Conservation (phyloP, 2,113 vertebrate species). For the Irena cyanogastra region DNA sequence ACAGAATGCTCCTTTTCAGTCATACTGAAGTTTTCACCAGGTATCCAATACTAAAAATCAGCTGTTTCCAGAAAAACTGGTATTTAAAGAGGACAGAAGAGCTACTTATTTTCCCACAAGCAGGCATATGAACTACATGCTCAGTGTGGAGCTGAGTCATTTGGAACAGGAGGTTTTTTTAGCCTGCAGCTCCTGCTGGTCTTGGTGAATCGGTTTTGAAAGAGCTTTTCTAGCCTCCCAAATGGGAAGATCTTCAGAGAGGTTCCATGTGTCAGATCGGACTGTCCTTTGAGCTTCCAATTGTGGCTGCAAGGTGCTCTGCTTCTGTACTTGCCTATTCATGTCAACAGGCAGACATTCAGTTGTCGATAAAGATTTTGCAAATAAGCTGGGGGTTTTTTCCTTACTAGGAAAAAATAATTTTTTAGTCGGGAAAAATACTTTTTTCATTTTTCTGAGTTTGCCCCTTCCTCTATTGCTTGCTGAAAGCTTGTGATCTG, state of each 20-base stretch:
- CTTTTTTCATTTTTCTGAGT: background rate
- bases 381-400: rapidly evolving
- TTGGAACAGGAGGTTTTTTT: background rate
- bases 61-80: background rate
- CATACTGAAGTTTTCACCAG: background rate
- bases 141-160: background rate
- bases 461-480: background rate
- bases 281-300: background rate
- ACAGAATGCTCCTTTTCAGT: background rate
- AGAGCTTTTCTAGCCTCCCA: background rate
- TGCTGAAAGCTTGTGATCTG: background rate
- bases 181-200: background rate
- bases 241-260: background rate
- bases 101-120: background rate
- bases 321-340: background rate
- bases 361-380: background rate
- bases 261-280: background rate
- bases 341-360: rapidly evolving
- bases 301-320: background rate
- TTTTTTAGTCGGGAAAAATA: background rate
- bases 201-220: background rate
- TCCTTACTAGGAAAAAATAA: background rate
- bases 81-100: background rate
- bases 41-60: background rate
- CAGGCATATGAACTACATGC: rapidly evolving